Base-by-base conservation (phyloP, 92 coral and sea anemone genomes). In the Palythoa heliodiscus region DNA sequence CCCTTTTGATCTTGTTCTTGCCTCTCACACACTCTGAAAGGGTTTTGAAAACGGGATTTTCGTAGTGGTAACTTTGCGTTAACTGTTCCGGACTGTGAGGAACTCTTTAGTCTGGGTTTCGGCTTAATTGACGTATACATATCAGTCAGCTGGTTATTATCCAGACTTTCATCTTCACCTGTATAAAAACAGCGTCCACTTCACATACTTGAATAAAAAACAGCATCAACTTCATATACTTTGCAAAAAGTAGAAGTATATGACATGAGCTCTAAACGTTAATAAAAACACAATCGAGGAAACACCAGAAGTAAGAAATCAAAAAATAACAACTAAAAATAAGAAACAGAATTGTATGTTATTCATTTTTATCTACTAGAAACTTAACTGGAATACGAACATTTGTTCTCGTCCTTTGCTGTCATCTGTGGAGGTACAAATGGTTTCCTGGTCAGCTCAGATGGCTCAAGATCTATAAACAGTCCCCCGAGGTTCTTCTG, bases 111-210 rank as follows among this genome's bases (percentile, higher is more conserved):
- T 70, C 25, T 82, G 19, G 87, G 79, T 52, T 86, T 86, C 2
- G 87, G 35, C 73, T 90, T 87, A 16, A 87, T 40, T 20, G 77
- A 74, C 1, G 98, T 94, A 87, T 94, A 94, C 93, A 92, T 86
- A 55, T 87, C 81, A 68, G 89, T 24, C 17, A 94, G 78, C 23
- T 92, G 91, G 39, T 90, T 77, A 38, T 92, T 90, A 35, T 92
- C 98, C 17, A 93, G 54, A 55, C 81, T 69, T 38, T 92, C 90
- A 63, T 93, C 96, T 22, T 83, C 89, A 70, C 74, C 64, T 63
- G 17, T 29, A 22, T 20, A 39, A 64, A 15, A 52, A 10, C 50
- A 43, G 50, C 35, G 35, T 29, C 35, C 0, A 29, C 35, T 29
- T 29, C 35, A 29, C 35, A 29, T 29, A 29, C n/a, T n/a, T 8